These are phyloP conservation scores for Sylvilagus floridanus DNA, from an alignment of 2,797 vertebrate genomes.

Conservation along the genomic window DNA sequence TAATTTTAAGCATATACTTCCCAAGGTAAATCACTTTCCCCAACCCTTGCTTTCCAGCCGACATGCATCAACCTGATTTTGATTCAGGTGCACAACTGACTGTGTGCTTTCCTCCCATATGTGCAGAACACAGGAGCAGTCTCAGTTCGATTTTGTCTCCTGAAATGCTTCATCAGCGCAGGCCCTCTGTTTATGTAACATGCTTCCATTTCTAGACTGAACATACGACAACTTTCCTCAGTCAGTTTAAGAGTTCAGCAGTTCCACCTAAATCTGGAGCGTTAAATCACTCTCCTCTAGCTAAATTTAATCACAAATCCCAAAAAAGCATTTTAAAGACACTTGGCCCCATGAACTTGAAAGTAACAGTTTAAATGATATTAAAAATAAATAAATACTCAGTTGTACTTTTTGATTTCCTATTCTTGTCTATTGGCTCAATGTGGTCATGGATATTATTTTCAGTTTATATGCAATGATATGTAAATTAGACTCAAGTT, in stretches of 20 bases:
- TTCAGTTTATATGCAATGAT: background rate
- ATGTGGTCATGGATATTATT: background rate
- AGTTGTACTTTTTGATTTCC: background rate
- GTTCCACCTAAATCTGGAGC: slow-evolving; percentile 47
- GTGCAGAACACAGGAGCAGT: background rate
- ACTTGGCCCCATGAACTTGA: slow-evolving; percentile 26
- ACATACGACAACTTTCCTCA: slow-evolving; percentile 23
- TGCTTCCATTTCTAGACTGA: slow-evolving; percentile 46
- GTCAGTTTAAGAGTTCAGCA: slow-evolving; percentile 60
- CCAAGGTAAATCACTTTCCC: background rate
- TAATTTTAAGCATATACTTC: background rate
- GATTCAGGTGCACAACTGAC: background rate
- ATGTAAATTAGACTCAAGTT: background rate
- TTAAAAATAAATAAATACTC: slow-evolving; percentile 43
- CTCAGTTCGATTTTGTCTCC: background rate
- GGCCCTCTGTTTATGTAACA: background rate
- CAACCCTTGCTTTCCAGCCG: background rate
- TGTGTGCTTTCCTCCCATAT: background rate
- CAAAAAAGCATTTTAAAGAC: background rate
- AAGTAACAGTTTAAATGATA: slow-evolving; percentile 51
- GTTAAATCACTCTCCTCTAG: slow-evolving; percentile 24
- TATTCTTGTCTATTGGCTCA: background rate
- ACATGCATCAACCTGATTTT: background rate
- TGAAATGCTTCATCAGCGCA: background rate
- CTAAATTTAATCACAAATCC: slow-evolving; percentile 57